Evolutionary conservation across 2,888 invertebrate genomes (phyloP), one percentile per base, ranked within the genome.

Genomic region (Pristionchus maxplancki): DNA sequence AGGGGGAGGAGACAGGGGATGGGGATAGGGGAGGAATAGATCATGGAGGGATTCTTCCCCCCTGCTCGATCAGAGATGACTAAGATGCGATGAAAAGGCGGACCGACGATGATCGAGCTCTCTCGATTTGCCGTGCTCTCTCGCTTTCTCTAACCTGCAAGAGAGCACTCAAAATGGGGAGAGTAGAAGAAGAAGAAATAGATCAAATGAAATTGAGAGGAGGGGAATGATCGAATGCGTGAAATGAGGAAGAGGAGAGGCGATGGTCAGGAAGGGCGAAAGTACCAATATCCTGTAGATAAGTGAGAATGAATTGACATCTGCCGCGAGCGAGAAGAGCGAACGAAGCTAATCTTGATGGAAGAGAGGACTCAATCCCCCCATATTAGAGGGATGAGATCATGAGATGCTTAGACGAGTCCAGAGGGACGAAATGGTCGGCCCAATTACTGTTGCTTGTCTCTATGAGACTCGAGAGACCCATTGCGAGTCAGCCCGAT

Each of bases 241-340:
- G 53, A 82, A 82, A 58, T 50, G 82, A 82, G 82, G 34, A 81
- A 81, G 31, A n/a, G 44, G 28, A 5, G 78, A 78, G 17, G 78
- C 4, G 71, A 83, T 34, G 82, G 53, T 83, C 34, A 53, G 82
- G 82, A 83, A 83, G 53, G 31, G 53, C 24, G 50, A 53, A 53
- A 83, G 82, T 83, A 83, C 82, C 82, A 83, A 83, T 83, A 83
- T 83, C 82, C 82, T 83, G 82, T 83, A 78, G 82, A 83, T 83
- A 53, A 53, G 53, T 83, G 82, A 83, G 53, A 20, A 83, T 53
- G 82, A 83, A 83, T 83, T 83, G 82, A 83, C 82, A 83, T 83
- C 82, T 83, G 82, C 53, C 44, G 40, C 1, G 24, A 15, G 44
- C 8, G 64, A 64, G 31, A 34, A 62, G 48, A 50, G 64, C 1